These are phyloP conservation scores for Latrodectus hesperus DNA, from an alignment of 2,888 invertebrate species.

Conservation along the genomic window DNA sequence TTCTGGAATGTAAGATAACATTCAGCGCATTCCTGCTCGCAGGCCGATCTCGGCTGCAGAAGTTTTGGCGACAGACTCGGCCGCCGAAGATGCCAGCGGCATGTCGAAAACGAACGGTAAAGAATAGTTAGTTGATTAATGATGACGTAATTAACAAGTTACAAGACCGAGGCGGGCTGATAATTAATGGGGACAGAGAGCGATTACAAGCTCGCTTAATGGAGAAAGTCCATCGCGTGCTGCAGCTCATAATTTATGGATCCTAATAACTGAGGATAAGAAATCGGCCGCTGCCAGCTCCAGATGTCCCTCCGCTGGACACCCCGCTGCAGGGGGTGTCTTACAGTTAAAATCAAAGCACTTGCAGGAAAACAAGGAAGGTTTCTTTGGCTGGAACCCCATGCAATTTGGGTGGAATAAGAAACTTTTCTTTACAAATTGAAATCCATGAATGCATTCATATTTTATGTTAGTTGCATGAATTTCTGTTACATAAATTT, in stretches of 20 bases:
- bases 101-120: constrained; percentile 13
- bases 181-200: constrained; percentile 38
- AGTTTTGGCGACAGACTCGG: background rate
- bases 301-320: too few relatives aligned
- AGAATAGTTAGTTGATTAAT: constrained; percentile 58
- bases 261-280: background rate
- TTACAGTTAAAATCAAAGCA: too few relatives aligned
- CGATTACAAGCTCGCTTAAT: constrained; percentile 7
- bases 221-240: constrained; percentile 1
- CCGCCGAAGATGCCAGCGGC: background rate
- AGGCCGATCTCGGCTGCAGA: background rate
- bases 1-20: background rate
- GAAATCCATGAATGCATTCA: too few relatives aligned
- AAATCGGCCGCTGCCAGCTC: background rate
- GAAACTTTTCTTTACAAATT: too few relatives aligned
- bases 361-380: too few relatives aligned
- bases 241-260: background rate
- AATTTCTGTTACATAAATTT: too few relatives aligned
- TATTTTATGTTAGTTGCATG: too few relatives aligned
- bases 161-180: constrained; percentile 19
- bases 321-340: too few relatives aligned
- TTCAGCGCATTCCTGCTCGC: background rate
- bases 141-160: constrained; percentile 61
- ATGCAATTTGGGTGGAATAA: too few relatives aligned
- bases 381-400: too few relatives aligned